These are phyloP conservation scores for Machimus atricapillus DNA, from an alignment of 2,888 invertebrate species.

Conservation along the genomic window DNA sequence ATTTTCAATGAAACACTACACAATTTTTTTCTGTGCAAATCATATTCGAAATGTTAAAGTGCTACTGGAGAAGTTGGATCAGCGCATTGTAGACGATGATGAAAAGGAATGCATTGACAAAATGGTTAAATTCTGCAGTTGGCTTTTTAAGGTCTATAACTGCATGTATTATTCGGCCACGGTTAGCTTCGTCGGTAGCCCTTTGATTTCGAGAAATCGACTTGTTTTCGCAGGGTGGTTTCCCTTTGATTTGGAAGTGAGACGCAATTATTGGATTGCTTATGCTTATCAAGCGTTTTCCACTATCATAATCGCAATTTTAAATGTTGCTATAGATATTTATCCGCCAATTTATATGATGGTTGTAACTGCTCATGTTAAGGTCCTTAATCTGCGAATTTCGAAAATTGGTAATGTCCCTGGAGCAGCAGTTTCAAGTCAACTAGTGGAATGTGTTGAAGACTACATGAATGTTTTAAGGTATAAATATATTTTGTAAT, in stretches of 20 bases:
- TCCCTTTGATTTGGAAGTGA: neutral
- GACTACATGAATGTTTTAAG: neutral
- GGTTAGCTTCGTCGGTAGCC: neutral
- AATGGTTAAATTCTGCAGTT: neutral
- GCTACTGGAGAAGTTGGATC: neutral
- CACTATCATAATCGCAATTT: neutral
- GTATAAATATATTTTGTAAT: neutral
- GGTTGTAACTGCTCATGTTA: neutral
- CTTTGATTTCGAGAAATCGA: neutral
- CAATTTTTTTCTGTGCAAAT: neutral
- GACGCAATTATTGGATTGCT: neutral
- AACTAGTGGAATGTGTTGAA: neutral
- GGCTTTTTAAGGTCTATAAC: neutral
- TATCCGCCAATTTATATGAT: neutral
- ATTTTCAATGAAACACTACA: neutral
- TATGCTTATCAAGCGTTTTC: neutral
- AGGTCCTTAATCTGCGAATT: neutral
- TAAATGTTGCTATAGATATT: neutral
- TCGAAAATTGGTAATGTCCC: neutral
- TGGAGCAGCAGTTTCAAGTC: neutral
- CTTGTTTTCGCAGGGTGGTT: neutral
- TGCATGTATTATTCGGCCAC: neutral
- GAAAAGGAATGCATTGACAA: neutral
- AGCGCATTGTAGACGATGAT: neutral
- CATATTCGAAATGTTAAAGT: neutral